Evolutionary conservation across 2,888 invertebrate species (phyloP).

Genomic region (Rhopalosiphum nymphaeae): DNA sequence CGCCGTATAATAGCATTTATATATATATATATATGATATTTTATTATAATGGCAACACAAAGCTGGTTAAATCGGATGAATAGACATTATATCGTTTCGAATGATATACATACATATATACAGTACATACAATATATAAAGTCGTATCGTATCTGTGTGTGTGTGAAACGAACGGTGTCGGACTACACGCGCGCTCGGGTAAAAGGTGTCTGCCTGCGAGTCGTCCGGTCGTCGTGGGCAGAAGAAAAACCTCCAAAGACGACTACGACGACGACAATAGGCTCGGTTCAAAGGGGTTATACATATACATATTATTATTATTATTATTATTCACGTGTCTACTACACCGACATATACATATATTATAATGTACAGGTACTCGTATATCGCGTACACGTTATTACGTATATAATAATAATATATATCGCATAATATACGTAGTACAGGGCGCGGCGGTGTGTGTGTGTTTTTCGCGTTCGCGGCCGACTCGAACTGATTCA

Average conservation of each 20-base stretch:
- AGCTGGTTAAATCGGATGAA: constrained; percentile 63
- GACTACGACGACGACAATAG: constrained; percentile 51
- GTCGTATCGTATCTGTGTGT: not conserved
- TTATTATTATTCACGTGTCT: constrained; percentile 29
- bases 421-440: not conserved
- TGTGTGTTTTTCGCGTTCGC: not conserved
- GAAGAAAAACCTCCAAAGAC: constrained; percentile 25
- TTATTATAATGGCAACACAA: constrained; percentile 37
- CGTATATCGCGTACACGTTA: not conserved
- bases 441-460: not conserved
- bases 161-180: constrained; percentile 17
- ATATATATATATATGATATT: not conserved
- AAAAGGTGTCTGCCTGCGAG: not conserved
- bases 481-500: not conserved
- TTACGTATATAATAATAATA: not conserved
- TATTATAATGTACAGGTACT: not conserved
- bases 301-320: not conserved
- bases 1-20: not conserved
- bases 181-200: not conserved
- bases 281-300: constrained; percentile 50
- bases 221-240: not conserved
- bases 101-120: not conserved
- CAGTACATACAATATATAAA: not conserved
- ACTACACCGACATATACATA: not conserved
- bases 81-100: constrained; percentile 57